phyloP scores from a whole-genome alignment of 64 coral and sea anemone species.

The Exaiptasia diaphana region DNA sequence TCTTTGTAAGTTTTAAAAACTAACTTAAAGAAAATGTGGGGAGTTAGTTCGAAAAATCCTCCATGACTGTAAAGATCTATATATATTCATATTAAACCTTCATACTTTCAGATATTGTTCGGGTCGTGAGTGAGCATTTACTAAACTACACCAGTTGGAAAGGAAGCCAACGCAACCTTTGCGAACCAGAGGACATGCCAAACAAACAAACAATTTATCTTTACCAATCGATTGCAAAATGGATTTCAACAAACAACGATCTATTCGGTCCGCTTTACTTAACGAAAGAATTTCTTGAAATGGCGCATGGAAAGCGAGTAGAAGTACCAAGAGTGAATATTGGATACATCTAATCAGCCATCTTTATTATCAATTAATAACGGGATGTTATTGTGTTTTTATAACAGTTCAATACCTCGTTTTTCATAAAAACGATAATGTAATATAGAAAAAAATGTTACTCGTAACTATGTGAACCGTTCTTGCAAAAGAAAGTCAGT shows the following conservation, averaged over 20 bases:
- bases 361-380: too few relatives aligned
- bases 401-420: too few relatives aligned
- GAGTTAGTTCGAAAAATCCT: too few relatives aligned
- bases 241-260: conserved; percentile 23
- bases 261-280: conserved; percentile 17
- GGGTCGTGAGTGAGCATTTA: not conserved
- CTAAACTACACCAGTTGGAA: not conserved
- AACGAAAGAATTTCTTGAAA: conserved; percentile 10
- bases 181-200: conserved; percentile 20
- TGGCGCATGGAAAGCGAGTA: conserved; percentile 4
- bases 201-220: conserved; percentile 20
- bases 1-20: too few relatives aligned
- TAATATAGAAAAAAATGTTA: too few relatives aligned
- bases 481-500: too few relatives aligned
- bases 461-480: too few relatives aligned
- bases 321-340: conserved; percentile 11
- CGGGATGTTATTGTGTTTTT: too few relatives aligned
- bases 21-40: too few relatives aligned
- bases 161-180: not conserved
- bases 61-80: too few relatives aligned
- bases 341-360: conserved; percentile 31
- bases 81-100: too few relatives aligned
- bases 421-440: not conserved
- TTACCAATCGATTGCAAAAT: conserved; percentile 20
- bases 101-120: conserved; percentile 22